Evolutionary conservation across 2,797 vertebrate genomes (phyloP).

Genomic region (Thamnophis elegans): DNA sequence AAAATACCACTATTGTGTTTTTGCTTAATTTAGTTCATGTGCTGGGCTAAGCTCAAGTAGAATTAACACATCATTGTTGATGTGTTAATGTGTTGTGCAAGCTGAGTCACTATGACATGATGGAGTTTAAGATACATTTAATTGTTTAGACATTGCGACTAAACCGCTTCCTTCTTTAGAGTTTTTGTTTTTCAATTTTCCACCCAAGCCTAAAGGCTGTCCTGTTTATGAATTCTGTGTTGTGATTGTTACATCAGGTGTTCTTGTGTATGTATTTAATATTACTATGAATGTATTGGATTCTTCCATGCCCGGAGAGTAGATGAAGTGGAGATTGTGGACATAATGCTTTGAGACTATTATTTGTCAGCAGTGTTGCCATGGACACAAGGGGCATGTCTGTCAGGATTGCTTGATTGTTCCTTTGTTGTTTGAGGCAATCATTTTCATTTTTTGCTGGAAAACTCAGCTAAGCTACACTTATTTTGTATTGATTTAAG

Average conservation of each 20-base stretch:
- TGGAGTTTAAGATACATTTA: neutral
- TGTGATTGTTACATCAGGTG: neutral
- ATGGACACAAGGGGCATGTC: neutral
- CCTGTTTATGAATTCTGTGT: neutral
- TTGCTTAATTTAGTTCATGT: neutral
- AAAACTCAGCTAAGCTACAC: neutral
- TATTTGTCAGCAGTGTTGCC: conserved; percentile 4
- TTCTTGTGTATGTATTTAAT: neutral
- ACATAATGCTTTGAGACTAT: neutral
- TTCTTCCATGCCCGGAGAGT: neutral
- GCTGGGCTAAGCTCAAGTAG: neutral
- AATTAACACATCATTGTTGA: neutral
- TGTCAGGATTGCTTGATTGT: neutral
- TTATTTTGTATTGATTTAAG: neutral
- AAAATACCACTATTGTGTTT: neutral
- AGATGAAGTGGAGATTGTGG: neutral
- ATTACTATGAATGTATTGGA: neutral
- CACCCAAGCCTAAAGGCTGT: neutral
- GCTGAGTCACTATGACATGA: neutral
- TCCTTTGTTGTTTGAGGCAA: neutral
- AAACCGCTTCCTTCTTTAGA: neutral
- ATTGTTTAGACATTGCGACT: neutral
- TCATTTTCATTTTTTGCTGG: neutral
- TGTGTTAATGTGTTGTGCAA: neutral
- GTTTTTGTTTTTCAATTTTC: neutral